These are phyloP conservation scores for Drosophila antonietae DNA, from an alignment of 2,888 invertebrate species.

Conservation along the genomic window DNA sequence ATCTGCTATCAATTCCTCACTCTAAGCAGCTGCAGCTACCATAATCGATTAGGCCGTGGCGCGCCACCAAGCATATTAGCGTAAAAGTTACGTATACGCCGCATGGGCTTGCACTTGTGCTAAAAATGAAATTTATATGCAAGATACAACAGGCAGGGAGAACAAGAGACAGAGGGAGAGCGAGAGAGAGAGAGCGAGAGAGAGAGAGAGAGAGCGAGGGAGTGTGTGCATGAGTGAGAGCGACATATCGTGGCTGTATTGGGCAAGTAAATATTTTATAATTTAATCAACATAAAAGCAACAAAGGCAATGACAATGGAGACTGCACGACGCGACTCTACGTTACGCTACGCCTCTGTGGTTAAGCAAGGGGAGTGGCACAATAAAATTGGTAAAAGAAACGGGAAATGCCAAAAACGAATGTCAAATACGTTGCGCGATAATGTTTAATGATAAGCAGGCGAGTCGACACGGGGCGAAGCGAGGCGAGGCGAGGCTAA, in stretches of 20 bases:
- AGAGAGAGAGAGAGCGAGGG: too few relatives aligned
- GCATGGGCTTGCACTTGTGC: constrained; percentile 47
- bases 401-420: constrained; percentile 50
- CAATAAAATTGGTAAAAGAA: constrained; percentile 66
- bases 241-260: constrained; percentile 26
- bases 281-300: constrained; percentile 81
- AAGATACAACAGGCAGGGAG: neutral
- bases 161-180: neutral
- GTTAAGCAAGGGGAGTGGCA: constrained; percentile 49
- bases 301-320: constrained; percentile 62
- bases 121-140: constrained; percentile 68
- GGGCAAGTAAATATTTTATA: constrained; percentile 77
- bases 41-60: constrained; percentile 1
- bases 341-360: constrained; percentile 60
- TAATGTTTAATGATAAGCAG: constrained; percentile 78
- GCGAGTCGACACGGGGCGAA: constrained; percentile 15
- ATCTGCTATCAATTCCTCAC: neutral
- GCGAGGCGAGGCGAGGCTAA: constrained; percentile 7
- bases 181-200: neutral
- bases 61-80: constrained; percentile 28
- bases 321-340: constrained; percentile 21
- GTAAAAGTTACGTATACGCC: constrained; percentile 58
- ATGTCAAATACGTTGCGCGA: constrained; percentile 74
- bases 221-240: constrained; percentile 2
- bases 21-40: neutral